Percentiles rank a stretch among this genome's conserved stretches.
Conservation (phyloP, 2,888 invertebrate species). For the Zhengitettix transpicula region DNA sequence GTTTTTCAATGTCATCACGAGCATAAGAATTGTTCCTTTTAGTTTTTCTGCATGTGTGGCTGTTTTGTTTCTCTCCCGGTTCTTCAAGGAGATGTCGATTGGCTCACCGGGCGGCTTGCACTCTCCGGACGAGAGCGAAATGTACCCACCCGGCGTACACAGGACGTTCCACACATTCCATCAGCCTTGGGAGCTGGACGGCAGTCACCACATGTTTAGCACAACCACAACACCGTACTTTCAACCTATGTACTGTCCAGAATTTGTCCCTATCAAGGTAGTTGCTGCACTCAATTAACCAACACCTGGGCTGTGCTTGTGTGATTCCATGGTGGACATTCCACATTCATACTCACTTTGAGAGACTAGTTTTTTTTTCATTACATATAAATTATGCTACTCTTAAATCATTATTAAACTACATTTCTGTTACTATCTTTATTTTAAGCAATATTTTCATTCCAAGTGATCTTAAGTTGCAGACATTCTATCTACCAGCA, state of each 20-base stretch:
- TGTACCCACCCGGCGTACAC: constrained; percentile 22
- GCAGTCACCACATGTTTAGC: constrained; percentile 24
- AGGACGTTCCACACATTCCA: constrained; percentile 40
- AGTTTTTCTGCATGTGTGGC: constrained; percentile 29
- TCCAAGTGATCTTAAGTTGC: too few relatives aligned
- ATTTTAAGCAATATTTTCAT: too few relatives aligned
- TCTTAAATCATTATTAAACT: too few relatives aligned
- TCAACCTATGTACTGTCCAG: constrained; percentile 21
- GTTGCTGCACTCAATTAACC: neutral
- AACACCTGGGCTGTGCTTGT: neutral
- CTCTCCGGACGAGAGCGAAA: constrained; percentile 9
- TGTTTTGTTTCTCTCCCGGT: constrained; percentile 22
- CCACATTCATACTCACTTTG: too few relatives aligned
- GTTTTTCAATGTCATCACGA: too few relatives aligned
- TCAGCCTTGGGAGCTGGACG: constrained; percentile 51
- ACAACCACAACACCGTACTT: constrained; percentile 11
- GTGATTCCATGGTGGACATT: too few relatives aligned
- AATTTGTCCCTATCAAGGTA: constrained; percentile 39
- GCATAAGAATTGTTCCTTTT: too few relatives aligned
- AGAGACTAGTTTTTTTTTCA: too few relatives aligned
- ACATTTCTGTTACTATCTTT: too few relatives aligned
- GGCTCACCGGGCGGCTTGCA: constrained; percentile 7
- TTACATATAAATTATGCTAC: too few relatives aligned
- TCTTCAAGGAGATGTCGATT: constrained; percentile 23
- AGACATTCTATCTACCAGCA: too few relatives aligned